Evolutionary conservation across 1,140 invertebrate species (phyloP).

Genomic region (Daktulosphaira vitifoliae): DNA sequence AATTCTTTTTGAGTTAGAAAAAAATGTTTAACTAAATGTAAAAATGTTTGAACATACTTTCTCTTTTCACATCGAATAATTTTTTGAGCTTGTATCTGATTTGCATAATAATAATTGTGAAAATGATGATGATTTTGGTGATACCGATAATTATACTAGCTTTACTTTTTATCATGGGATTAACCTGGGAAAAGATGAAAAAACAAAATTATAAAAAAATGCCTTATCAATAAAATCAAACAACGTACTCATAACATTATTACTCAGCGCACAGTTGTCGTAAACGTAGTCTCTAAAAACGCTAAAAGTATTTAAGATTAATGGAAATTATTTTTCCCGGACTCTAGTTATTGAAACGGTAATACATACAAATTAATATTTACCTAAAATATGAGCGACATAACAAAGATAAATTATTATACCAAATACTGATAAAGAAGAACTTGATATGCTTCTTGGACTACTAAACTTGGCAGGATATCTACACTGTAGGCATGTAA

Average conservation of each 20-base stretch:
- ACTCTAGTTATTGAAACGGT: no score
- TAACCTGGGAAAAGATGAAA: neutral
- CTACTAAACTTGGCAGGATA: conserved; percentile 36
- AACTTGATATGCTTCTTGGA: conserved; percentile 35
- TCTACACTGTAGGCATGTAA: conserved; percentile 35
- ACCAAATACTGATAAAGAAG: conserved; percentile 16
- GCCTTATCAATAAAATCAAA: neutral
- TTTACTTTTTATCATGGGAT: neutral
- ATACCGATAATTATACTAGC: neutral
- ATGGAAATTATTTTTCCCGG: no score
- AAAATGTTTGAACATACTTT: no score
- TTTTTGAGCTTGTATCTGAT: no score
- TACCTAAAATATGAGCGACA: no score
- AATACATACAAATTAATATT: no score
- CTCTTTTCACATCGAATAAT: no score
- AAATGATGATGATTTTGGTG: neutral
- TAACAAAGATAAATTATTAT: neutral
- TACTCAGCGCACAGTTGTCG: neutral
- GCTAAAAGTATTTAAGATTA: no score
- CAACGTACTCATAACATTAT: neutral
- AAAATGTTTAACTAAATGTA: no score
- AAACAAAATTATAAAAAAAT: neutral
- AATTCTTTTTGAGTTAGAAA: no score
- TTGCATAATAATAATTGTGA: neutral
- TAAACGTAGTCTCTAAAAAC: no score